These are phyloP conservation scores for Calliphora vicina DNA, from an alignment of 1,140 invertebrate genomes.

Conservation along the genomic window DNA sequence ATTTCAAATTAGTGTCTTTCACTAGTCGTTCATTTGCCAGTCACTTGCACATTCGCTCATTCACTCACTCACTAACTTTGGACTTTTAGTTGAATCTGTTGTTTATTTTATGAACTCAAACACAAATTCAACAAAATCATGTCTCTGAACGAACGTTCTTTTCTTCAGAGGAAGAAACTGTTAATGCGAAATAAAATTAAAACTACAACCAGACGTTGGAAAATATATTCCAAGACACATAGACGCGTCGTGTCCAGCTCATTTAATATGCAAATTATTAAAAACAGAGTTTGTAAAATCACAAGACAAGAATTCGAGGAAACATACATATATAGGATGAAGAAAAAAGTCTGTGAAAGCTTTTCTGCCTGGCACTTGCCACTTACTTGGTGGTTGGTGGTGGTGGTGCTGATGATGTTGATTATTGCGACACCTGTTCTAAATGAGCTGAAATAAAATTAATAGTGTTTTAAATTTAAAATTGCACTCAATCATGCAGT, in stretches of 20 bases:
- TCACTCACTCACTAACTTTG: not conserved
- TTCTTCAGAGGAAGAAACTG: not conserved
- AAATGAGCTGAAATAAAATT: not conserved
- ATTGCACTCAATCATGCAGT: not conserved
- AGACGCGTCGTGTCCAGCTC: conserved; percentile 23
- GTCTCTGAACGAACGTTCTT: not conserved
- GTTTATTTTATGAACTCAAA: conserved; percentile 18
- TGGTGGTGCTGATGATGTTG: not conserved
- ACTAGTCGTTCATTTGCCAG: not conserved
- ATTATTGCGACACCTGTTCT: not conserved
- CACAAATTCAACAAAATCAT: not conserved
- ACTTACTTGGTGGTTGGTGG: not conserved
- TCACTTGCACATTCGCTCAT: not conserved
- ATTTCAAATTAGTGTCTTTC: conserved; percentile 22
- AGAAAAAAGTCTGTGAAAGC: not conserved
- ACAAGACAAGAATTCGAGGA: not conserved
- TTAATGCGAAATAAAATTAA: not conserved
- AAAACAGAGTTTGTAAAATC: conserved; percentile 1
- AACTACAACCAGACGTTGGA: not conserved
- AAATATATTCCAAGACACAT: conserved; percentile 15
- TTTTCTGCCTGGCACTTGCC: too few species aligned
- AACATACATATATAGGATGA: not conserved
- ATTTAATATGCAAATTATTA: conserved; percentile 35
- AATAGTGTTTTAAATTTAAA: not conserved
- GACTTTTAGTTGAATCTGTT: not conserved